Conservation (phyloP, 2,113 vertebrate species). For the Sigmodon hispidus region DNA sequence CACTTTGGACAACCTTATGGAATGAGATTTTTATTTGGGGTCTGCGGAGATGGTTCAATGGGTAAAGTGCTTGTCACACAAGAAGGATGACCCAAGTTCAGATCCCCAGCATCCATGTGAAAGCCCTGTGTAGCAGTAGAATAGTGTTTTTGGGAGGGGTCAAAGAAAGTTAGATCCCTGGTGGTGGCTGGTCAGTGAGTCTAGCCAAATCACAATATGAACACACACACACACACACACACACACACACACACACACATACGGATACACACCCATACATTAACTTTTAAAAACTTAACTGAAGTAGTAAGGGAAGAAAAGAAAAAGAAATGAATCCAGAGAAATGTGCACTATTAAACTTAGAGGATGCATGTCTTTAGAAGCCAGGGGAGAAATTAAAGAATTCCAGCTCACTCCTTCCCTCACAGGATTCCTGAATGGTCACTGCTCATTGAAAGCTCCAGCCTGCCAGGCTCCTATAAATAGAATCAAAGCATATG, state of each 20-base stretch:
- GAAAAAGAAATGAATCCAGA: background rate
- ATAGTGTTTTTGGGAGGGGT: too few relatives aligned
- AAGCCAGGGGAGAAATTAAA: constrained; percentile 22
- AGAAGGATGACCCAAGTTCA: background rate
- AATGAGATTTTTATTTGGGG: background rate
- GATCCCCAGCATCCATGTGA: background rate
- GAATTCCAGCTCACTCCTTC: background rate
- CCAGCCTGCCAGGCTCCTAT: background rate
- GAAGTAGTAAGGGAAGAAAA: background rate
- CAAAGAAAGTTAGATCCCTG: background rate
- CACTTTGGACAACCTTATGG: background rate
- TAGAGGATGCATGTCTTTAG: background rate
- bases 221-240: background rate
- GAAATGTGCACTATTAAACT: background rate
- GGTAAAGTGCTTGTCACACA: background rate
- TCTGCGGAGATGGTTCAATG: background rate
- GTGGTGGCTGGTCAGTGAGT: background rate
- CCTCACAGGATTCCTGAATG: background rate
- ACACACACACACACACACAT: background rate
- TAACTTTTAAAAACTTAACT: background rate
- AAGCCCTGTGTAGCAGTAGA: background rate
- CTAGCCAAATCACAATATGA: background rate
- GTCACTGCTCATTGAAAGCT: background rate
- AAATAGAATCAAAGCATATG: background rate
- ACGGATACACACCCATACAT: background rate